phyloP scores from a whole-genome alignment of 2,113 vertebrate species.

The Clupea harengus region DNA sequence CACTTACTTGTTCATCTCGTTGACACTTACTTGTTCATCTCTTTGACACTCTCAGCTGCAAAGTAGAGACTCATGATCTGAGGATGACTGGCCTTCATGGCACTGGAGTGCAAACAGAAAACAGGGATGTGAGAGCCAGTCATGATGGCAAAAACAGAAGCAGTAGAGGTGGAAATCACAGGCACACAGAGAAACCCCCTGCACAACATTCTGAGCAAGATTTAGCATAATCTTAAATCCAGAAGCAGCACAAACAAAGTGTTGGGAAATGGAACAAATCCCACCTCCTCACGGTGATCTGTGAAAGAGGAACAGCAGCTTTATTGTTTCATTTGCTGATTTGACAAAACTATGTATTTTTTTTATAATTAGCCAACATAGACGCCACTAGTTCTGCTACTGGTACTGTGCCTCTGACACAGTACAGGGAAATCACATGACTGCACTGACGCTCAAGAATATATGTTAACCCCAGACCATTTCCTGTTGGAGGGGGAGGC shows the following conservation, averaged over 20 bases:
- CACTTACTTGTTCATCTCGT: slow-evolving; percentile 83
- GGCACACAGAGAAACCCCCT: too few species aligned
- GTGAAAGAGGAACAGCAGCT: too few species aligned
- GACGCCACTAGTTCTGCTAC: background rate
- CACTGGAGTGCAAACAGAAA: slow-evolving; percentile 59
- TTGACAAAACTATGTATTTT: background rate
- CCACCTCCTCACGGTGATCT: too few species aligned
- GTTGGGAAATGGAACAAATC: too few species aligned
- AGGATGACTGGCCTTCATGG: slow-evolving; percentile 82
- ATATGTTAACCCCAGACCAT: slow-evolving; percentile 31
- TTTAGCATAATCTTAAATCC: too few species aligned
- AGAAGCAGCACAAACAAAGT: too few species aligned
- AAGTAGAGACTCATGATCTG: slow-evolving; percentile 82
- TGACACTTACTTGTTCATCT: slow-evolving; percentile 88
- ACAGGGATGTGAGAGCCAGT: background rate
- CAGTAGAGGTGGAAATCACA: too few species aligned
- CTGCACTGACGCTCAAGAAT: slow-evolving; percentile 16
- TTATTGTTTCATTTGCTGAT: background rate
- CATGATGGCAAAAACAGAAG: background rate
- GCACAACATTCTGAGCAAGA: too few species aligned
- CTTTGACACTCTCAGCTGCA: slow-evolving; percentile 78
- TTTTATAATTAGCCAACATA: background rate
- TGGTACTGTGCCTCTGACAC: background rate
- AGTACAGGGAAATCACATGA: slow-evolving; percentile 11
- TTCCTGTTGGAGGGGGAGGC: slow-evolving; percentile 30